These are phyloP conservation scores for Drosophila micromelanica DNA, from an alignment of 1,140 invertebrate species.

Conservation along the genomic window DNA sequence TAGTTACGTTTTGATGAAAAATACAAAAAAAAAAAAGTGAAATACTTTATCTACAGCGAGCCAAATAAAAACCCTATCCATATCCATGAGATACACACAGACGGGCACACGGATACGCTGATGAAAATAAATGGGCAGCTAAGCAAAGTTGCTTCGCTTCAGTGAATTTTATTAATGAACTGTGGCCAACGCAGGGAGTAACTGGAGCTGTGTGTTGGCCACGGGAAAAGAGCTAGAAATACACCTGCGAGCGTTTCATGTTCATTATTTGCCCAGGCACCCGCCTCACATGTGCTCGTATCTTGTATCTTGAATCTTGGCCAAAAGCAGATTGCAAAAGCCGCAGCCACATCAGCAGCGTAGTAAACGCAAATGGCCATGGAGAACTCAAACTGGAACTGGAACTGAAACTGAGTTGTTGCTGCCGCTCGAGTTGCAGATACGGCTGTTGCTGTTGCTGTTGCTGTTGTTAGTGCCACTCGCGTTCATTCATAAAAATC, in stretches of 20 bases:
- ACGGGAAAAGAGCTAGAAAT: slow-evolving; percentile 71
- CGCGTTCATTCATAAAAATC: slow-evolving; percentile 80
- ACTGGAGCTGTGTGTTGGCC: slow-evolving; percentile 70
- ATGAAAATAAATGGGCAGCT: slow-evolving; percentile 70
- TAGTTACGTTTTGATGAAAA: slow-evolving; percentile 70
- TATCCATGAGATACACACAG: slow-evolving; percentile 47
- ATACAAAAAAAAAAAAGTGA: slow-evolving; percentile 27
- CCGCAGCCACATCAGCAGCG: slow-evolving; percentile 23
- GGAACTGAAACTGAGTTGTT: not conserved
- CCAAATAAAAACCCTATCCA: slow-evolving; percentile 29
- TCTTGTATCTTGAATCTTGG: slow-evolving; percentile 56
- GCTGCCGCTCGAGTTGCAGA: slow-evolving; percentile 38
- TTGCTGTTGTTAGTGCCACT: slow-evolving; percentile 56
- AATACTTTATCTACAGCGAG: slow-evolving; percentile 20
- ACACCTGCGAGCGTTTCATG: slow-evolving; percentile 69
- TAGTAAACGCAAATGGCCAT: slow-evolving; percentile 81
- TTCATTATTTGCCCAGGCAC: slow-evolving; percentile 70
- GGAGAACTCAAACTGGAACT: slow-evolving; percentile 37
- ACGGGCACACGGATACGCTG: slow-evolving; percentile 15
- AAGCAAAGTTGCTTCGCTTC: slow-evolving; percentile 74
- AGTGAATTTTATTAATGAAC: slow-evolving; percentile 82
- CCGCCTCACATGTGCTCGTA: slow-evolving; percentile 48
- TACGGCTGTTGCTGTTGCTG: slow-evolving; percentile 24
- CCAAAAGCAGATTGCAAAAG: slow-evolving; percentile 64
- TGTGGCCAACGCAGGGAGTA: slow-evolving; percentile 71